phyloP scores from a whole-genome alignment of 2,113 vertebrate genomes.

The Actinemys pallida region DNA sequence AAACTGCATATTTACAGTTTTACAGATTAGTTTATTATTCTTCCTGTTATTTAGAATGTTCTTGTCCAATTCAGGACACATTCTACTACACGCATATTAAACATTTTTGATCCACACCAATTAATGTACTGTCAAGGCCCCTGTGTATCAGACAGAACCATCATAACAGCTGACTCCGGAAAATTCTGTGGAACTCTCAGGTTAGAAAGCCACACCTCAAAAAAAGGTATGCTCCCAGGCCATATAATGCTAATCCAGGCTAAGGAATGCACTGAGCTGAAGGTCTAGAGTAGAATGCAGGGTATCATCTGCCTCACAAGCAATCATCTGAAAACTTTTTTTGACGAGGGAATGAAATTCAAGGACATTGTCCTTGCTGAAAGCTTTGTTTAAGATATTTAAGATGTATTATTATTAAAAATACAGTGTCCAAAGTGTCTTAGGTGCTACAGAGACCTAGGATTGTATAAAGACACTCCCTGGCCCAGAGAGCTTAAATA shows the following conservation, averaged over 20 bases:
- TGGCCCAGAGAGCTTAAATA: neutral
- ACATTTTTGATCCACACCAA: neutral
- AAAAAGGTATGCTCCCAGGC: neutral
- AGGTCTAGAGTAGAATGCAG: neutral
- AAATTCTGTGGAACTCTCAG: neutral
- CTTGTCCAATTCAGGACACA: slow-evolving; percentile 13
- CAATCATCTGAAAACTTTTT: neutral
- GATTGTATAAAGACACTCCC: neutral
- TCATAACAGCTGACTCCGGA: neutral
- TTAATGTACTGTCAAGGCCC: neutral
- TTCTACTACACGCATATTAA: neutral
- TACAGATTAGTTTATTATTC: neutral
- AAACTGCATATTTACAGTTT: slow-evolving; percentile 29
- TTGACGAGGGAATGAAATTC: neutral
- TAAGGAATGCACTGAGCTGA: neutral
- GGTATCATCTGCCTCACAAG: neutral
- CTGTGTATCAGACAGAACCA: neutral
- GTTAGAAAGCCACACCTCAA: neutral
- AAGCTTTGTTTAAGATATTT: neutral
- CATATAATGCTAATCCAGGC: neutral
- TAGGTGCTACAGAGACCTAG: neutral
- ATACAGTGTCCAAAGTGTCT: neutral
- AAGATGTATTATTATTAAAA: neutral
- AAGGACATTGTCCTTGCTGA: neutral
- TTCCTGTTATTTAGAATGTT: neutral